A percentile compares a stretch with the other conserved stretches of the same genome.
These are phyloP conservation scores for Kryptopterus vitreolus DNA, from an alignment of 2,797 vertebrate genomes.

Conservation along the genomic window DNA sequence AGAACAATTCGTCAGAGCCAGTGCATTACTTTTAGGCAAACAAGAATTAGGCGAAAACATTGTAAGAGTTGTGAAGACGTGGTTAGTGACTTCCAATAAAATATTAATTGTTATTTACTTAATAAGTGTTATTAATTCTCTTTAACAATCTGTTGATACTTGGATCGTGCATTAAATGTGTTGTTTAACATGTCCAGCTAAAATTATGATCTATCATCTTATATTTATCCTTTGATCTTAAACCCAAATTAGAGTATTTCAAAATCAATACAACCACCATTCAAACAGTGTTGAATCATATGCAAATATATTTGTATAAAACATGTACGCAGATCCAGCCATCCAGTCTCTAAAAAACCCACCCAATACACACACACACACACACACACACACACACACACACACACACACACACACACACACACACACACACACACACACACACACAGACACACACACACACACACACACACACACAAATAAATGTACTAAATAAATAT, in stretches of 20 bases:
- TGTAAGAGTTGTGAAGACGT: not conserved
- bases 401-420: conserved; percentile 28
- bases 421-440: too few species aligned
- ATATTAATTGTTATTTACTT: too few species aligned
- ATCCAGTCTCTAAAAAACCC: not conserved
- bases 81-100: not conserved
- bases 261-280: not conserved
- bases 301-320: not conserved
- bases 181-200: too few species aligned
- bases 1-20: not conserved
- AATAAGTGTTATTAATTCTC: not conserved
- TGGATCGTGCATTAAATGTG: not conserved
- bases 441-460: too few species aligned
- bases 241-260: not conserved
- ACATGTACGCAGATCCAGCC: not conserved
- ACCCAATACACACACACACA: conserved; percentile 26
- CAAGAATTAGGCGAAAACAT: not conserved
- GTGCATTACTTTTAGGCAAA: not conserved
- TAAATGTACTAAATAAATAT: too few species aligned
- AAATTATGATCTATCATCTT: too few species aligned
- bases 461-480: too few species aligned
- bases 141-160: not conserved
- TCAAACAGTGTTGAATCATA: not conserved
- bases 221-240: not conserved
- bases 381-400: conserved; percentile 31